These are phyloP conservation scores for Carlito syrichta DNA, from an alignment of 2,113 vertebrate genomes.

Conservation along the genomic window DNA sequence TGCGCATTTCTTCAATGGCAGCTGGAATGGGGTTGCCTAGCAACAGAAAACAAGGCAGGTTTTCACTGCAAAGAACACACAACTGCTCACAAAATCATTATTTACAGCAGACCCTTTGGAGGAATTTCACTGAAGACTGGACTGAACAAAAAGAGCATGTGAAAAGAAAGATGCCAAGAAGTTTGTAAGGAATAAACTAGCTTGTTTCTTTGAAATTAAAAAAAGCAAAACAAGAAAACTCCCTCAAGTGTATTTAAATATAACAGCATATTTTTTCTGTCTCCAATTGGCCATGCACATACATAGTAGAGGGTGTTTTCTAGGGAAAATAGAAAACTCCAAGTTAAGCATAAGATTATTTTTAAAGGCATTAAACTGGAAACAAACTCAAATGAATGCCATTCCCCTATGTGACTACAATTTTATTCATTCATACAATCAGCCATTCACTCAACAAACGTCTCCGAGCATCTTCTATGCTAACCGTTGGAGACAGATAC, in stretches of 20 bases:
- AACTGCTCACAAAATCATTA: constrained; percentile 63
- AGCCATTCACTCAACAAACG: not conserved
- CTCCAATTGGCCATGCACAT: not conserved
- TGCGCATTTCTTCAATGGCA: constrained; percentile 94
- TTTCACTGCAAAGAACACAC: constrained; percentile 79
- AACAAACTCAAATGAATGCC: not conserved
- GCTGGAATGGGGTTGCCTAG: constrained; percentile 93
- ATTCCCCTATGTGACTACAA: not conserved
- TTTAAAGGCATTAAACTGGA: not conserved
- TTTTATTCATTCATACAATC: not conserved
- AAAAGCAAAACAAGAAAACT: not conserved
- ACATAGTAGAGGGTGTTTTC: not conserved
- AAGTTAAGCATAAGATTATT: not conserved
- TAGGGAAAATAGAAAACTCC: not conserved
- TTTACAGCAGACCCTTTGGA: constrained; percentile 53
- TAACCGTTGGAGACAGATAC: not conserved
- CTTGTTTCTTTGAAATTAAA: constrained; percentile 14
- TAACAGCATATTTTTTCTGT: not conserved
- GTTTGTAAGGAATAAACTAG: not conserved
- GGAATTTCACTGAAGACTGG: not conserved
- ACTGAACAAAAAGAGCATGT: not conserved
- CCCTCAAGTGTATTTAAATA: not conserved
- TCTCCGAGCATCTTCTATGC: not conserved
- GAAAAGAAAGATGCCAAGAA: not conserved
- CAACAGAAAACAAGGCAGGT: constrained; percentile 81